phyloP scores from a whole-genome alignment of 2,797 vertebrate species.

The Coranthus polyacanthus region DNA sequence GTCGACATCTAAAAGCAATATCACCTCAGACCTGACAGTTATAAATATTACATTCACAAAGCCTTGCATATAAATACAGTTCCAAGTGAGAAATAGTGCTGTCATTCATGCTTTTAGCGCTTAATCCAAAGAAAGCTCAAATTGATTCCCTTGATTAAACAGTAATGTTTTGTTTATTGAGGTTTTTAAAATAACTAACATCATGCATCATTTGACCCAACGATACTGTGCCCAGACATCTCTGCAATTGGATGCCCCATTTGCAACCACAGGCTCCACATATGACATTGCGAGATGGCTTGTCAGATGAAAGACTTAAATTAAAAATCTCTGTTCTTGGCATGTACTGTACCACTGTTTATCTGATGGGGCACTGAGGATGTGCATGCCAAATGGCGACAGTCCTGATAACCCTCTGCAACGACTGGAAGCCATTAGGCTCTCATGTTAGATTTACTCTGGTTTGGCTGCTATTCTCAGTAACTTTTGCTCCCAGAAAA shows the following conservation, averaged over 20 bases:
- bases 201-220: conserved; percentile 33
- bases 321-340: conserved; percentile 40
- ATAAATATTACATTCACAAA: not conserved
- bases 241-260: conserved; percentile 43
- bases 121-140: conserved; percentile 25
- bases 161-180: conserved; percentile 46
- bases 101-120: conserved; percentile 7
- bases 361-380: conserved; percentile 61
- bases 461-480: conserved; percentile 50
- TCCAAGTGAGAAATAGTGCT: conserved; percentile 8
- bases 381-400: conserved; percentile 56
- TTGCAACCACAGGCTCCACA: conserved; percentile 55
- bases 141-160: conserved; percentile 35
- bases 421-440: conserved; percentile 66
- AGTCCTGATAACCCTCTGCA: conserved; percentile 53
- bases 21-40: not conserved
- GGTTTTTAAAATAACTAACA: conserved; percentile 23
- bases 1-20: too few relatives aligned
- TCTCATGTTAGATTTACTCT: conserved; percentile 40
- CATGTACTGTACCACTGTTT: conserved; percentile 6
- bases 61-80: not conserved
- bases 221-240: conserved; percentile 19
- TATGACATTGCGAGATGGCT: conserved; percentile 34
- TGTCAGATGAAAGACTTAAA: conserved; percentile 39
- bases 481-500: conserved; percentile 21